phyloP scores from a whole-genome alignment of 2,888 invertebrate genomes.

The Ectropis crepuscularia region DNA sequence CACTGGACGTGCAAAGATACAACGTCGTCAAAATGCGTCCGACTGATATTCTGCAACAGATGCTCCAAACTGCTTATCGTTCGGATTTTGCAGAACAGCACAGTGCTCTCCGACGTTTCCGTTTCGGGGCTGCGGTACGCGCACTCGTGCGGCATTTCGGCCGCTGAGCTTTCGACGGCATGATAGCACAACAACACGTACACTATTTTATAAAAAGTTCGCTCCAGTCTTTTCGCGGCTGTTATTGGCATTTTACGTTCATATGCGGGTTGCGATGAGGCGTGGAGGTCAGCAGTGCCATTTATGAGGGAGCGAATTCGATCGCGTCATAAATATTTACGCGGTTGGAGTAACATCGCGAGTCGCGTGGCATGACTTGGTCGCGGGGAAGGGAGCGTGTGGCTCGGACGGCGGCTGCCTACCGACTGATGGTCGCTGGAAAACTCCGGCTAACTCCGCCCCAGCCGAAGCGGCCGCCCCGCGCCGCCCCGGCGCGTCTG shows the following conservation, averaged over 20 bases:
- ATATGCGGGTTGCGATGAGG: constrained; percentile 65
- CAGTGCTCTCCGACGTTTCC: constrained; percentile 83
- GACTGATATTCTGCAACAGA: constrained; percentile 88
- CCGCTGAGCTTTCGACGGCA: constrained; percentile 73
- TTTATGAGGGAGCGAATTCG: constrained; percentile 74
- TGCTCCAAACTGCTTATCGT: constrained; percentile 89
- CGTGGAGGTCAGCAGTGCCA: constrained; percentile 75
- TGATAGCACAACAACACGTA: constrained; percentile 80
- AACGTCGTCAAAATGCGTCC: constrained; percentile 87
- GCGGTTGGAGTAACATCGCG: constrained; percentile 74
- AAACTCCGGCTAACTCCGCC: constrained; percentile 82
- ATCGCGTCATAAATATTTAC: constrained; percentile 81
- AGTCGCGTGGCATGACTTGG: constrained; percentile 72
- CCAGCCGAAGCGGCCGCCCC: constrained; percentile 70
- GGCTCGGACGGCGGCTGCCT: constrained; percentile 76
- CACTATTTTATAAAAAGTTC: constrained; percentile 82
- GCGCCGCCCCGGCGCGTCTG: constrained; percentile 72
- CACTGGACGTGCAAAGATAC: constrained; percentile 89
- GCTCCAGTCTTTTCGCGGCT: constrained; percentile 76
- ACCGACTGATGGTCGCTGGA: constrained; percentile 76
- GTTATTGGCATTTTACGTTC: constrained; percentile 81
- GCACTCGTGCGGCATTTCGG: constrained; percentile 87
- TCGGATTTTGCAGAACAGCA: constrained; percentile 88
- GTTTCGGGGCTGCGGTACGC: constrained; percentile 87
- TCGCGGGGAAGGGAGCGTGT: constrained; percentile 57